Evolutionary conservation across 2,113 vertebrate genomes (phyloP), one percentile per base, ranked within the genome.

Genomic region (Neofelis nebulosa): DNA sequence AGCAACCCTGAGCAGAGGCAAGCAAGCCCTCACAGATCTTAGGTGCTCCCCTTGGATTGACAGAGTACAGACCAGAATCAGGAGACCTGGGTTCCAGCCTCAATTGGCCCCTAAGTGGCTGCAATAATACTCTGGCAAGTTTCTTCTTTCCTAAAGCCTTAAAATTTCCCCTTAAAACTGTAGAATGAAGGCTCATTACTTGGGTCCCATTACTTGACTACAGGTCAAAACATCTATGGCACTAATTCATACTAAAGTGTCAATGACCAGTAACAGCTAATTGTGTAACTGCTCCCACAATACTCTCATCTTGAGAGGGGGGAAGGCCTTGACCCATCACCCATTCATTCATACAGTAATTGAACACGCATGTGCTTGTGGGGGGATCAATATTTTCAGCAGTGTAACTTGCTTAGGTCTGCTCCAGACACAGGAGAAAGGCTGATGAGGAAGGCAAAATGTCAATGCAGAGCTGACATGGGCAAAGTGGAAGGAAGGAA

Each of bases 121-220:
- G 5, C 25, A 29, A 25, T 61, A 50, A 69, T 78, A 31, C 3
- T 1, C 25, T 3, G 3, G 38, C 14, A 85, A 74, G 29, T 29
- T 48, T 73, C 90, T 92, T 90, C 84, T 55, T 87, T 86, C 63
- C 29, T 21, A 61, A 52, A 93, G 78, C 66, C 50, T 96, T 71
- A 74, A 13, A n/a, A 61, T 25, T 27, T 65, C 29, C 71, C 73
- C 50, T 52, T 81, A 45, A 45, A 45, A 45, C 38, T 94, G 38
- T 36, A 86, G 45, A 80, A 57, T 4, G 18, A 91, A 91, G 48
- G 38, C 50, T 96, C 63, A 87, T 23, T 57, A n/a, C 25, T 18
- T 52, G 4, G 80, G 4, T 94, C 65, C 38, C 69, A 95, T 85
- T 86, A 8, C 57, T 61, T 25, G 57, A 61, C 57, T 61, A 61